Percentiles rank a stretch among this genome's conserved stretches.
These are phyloP conservation scores for Cistogaster globosa DNA, from an alignment of 2,888 invertebrate species.

Conservation along the genomic window DNA sequence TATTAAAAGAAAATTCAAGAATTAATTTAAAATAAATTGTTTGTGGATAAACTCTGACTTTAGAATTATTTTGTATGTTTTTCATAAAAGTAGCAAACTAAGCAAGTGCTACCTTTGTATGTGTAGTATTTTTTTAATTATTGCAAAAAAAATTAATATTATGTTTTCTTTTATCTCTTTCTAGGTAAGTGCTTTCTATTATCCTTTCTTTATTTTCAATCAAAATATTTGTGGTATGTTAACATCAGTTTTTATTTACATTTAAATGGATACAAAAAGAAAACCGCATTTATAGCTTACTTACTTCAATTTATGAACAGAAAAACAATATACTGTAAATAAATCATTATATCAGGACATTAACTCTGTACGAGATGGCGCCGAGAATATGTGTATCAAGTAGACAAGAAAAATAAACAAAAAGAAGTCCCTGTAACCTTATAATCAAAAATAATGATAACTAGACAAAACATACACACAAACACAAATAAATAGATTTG, in stretches of 20 bases:
- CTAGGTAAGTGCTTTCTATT: slow-evolving; percentile 51
- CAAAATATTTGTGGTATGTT: slow-evolving; percentile 47
- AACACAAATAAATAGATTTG: background rate
- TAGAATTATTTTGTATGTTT: too few species aligned
- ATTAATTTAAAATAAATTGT: too few species aligned
- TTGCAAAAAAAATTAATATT: background rate
- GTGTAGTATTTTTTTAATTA: background rate
- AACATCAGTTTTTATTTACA: slow-evolving; percentile 26
- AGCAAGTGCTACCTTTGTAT: background rate
- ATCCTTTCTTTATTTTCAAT: background rate
- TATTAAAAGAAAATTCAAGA: background rate
- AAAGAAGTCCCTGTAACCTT: slow-evolving; percentile 54
- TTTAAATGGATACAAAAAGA: background rate
- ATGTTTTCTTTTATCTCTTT: slow-evolving; percentile 44
- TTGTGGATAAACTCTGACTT: too few species aligned
- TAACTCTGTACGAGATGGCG: slow-evolving; percentile 60
- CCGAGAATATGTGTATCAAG: slow-evolving; percentile 45
- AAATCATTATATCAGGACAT: slow-evolving; percentile 59
- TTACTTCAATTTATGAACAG: background rate
- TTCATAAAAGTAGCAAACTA: too few species aligned
- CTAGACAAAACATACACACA: background rate
- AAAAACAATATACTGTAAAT: slow-evolving; percentile 19
- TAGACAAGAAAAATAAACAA: slow-evolving; percentile 12
- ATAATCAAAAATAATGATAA: slow-evolving; percentile 57
- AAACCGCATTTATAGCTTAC: background rate